phyloP scores from a whole-genome alignment of 2,113 vertebrate species.

The Triplophysa tibetana region DNA sequence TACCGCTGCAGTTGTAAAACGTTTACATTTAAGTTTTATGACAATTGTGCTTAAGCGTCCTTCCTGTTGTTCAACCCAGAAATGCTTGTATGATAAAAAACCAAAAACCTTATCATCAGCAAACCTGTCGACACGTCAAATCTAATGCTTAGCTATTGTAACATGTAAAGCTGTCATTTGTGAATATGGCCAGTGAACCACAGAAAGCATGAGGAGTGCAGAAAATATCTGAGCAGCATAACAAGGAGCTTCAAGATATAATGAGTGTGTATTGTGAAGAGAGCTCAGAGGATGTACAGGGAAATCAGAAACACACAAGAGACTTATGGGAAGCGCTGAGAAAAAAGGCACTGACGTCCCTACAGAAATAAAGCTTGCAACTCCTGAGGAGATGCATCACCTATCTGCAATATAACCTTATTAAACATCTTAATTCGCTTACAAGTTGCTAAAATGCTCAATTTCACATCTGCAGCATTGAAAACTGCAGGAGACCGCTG shows the following conservation, averaged over 20 bases:
- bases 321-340: background rate
- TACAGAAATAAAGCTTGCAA: background rate
- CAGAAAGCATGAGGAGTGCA: background rate
- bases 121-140: background rate
- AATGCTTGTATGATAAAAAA: too few species aligned
- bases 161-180: slow-evolving; percentile 3
- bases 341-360: background rate
- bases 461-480: background rate
- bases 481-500: slow-evolving; percentile 1
- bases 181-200: background rate
- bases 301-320: slow-evolving; percentile 18
- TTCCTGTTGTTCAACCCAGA: background rate
- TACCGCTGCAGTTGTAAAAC: background rate
- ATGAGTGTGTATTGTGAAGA: background rate
- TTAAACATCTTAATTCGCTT: slow-evolving; percentile 14
- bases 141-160: background rate
- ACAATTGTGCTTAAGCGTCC: background rate
- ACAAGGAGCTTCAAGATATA: background rate
- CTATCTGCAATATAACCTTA: background rate
- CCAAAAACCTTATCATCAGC: too few species aligned
- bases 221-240: background rate
- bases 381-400: background rate
- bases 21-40: background rate
- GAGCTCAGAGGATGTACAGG: background rate
- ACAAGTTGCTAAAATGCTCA: background rate